Base-by-base conservation (phyloP, 1,140 invertebrate species). In the Lutraria rhynchaena region DNA sequence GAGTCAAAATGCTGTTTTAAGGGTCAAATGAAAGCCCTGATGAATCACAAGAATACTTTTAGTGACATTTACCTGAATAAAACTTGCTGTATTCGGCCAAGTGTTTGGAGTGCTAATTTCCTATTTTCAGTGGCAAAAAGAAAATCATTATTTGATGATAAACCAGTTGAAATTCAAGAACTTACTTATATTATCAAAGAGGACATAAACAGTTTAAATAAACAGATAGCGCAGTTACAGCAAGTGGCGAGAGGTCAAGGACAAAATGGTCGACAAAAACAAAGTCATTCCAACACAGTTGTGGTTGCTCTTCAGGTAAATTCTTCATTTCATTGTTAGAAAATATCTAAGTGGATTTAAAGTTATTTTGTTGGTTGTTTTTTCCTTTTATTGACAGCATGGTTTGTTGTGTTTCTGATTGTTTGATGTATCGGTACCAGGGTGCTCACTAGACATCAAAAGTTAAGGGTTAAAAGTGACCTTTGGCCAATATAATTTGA, bases 151-250 rank as follows among this genome's bases (percentile, higher is more conserved):
- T 99, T 99, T 94, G 98, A 99, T 93, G 98, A 99, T 70, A 91
- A 91, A 33, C 96, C 97, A 57, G 94, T 95, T 22, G 98, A 99
- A 94, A 99, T 99, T 69, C 97, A 99, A 92, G 98, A 99, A 91
- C 92, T 99, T 49, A 99, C 98, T 0, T 98, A 98, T 88, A 99
- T 99, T 57, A 99, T 99, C 35, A 99, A 99, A 93, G 96, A 97
- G 87, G 99, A 99, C 93, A 94, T 99, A 69, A 96, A 95, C 91
- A 96, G 96, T 87, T 94, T 99, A 70, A 99, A 99, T 93, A 96
- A 98, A 90, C 97, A 99, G 93, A 99, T 99, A 89, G 97, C 97
- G 15, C 89, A 92, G 73, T 85, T 95, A 5, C 93, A 94, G 83
- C 85, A 94, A 90, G 82, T 94, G 58, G 90, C 90, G 44, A 88